These are phyloP conservation scores for Sarcophaga bullata DNA, from an alignment of 1,140 invertebrate genomes.

Conservation along the genomic window DNA sequence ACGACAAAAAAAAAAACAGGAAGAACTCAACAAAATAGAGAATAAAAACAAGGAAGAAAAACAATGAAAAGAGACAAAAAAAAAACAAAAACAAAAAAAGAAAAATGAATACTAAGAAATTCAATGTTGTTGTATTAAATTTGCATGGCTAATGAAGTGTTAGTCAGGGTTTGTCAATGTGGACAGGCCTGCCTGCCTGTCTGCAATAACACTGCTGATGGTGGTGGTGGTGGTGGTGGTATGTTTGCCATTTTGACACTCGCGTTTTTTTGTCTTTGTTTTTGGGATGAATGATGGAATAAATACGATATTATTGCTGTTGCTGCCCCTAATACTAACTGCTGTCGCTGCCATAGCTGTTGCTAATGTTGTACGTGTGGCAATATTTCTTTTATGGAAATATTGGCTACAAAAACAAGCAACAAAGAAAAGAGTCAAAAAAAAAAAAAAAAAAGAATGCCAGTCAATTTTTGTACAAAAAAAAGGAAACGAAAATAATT, in stretches of 20 bases:
- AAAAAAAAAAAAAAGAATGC: not conserved
- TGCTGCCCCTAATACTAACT: not conserved
- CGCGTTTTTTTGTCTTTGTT: not conserved
- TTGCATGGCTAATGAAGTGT: slow-evolving; percentile 40
- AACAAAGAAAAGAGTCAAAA: not conserved
- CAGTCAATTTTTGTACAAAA: not conserved
- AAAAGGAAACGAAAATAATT: no score
- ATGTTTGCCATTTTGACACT: not conserved
- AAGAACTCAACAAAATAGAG: not conserved
- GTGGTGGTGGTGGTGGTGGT: not conserved
- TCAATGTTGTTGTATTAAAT: slow-evolving; percentile 28
- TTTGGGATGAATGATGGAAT: not conserved
- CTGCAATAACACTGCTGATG: no score
- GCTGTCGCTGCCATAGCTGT: not conserved
- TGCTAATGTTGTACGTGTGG: not conserved
- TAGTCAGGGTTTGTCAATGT: slow-evolving; percentile 17
- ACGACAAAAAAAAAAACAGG: not conserved
- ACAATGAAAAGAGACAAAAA: not conserved
- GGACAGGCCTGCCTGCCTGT: no score
- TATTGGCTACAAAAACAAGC: not conserved
- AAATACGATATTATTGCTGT: not conserved
- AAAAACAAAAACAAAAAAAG: not conserved
- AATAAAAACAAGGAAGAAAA: not conserved
- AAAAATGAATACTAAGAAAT: not conserved
- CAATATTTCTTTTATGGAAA: slow-evolving; percentile 15